Base-by-base conservation (phyloP, 2,113 vertebrate genomes). In the Oreotrochilus melanogaster region DNA sequence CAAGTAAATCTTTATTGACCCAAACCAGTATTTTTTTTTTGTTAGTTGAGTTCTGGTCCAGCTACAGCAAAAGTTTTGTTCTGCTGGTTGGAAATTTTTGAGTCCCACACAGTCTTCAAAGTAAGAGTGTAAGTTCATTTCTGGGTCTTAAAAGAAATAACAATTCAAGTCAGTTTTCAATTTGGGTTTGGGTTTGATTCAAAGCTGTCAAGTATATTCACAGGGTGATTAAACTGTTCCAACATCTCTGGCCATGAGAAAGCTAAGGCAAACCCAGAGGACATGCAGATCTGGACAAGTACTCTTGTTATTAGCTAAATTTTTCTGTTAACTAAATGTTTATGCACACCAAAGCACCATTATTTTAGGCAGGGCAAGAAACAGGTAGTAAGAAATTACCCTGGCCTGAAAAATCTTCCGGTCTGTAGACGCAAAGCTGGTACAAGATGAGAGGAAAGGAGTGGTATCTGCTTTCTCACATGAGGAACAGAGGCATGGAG, bases 251-350 rank as follows among this genome's bases (percentile, higher is more conserved):
- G 93, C 82, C 96, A 95, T 74, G 83, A 93, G 90, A 82, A 96
- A 96, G 72, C 72, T 83, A 64, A 96, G 69, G 72, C 85, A 95
- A 90, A 96, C 93, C 95, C 93, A 96, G 95, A 94, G 92, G 94
- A 97, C 78, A 86, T 92, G 82, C 94, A 94, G 92, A 96, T 97
- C 95, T 95, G 95, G 93, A 93, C 93, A 96, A 96, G 88, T 92
- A 86, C 35, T 94, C 53, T 86, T 93, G 57, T 60, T 94, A 92
- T 92, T 92, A 88, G 60, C 61, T 86, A 47, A 19, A 14, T 93
- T 88, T 93, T 96, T 78, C 86, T 95, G 56, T 83, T 95, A 94
- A 91, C 72, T 92, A 78, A 86, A 89, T 78, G 30, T 48, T 94
- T 53, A 5, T 50, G 67, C 67, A 88, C 60, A 93, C 88, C 88